phyloP scores from a whole-genome alignment of 2,888 invertebrate species.

The Serrognathus titanus region DNA sequence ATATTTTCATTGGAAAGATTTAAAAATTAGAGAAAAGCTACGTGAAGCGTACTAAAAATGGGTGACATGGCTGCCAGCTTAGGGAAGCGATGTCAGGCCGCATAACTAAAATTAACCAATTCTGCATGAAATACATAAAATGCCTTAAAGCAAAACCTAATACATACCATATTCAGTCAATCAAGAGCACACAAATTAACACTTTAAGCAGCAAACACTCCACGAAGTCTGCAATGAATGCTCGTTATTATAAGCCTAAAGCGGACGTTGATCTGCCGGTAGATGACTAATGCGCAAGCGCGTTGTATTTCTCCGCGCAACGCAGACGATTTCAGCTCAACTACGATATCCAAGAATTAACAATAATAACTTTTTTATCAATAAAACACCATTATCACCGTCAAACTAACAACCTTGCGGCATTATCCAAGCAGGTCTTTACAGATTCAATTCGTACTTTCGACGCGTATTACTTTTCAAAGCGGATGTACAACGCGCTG shows the following conservation, averaged over 20 bases:
- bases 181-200: slow-evolving; percentile 34
- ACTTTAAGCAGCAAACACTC: slow-evolving; percentile 41
- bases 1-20: no score
- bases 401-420: not conserved
- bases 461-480: slow-evolving; percentile 29
- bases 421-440: not conserved
- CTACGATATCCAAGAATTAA: slow-evolving; percentile 8
- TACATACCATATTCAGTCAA: slow-evolving; percentile 46
- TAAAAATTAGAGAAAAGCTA: no score
- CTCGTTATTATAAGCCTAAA: slow-evolving; percentile 41
- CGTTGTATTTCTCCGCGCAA: slow-evolving; percentile 18
- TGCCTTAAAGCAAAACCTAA: slow-evolving; percentile 6
- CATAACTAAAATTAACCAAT: no score
- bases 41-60: no score
- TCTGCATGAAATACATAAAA: not conserved
- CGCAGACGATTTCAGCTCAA: slow-evolving; percentile 5
- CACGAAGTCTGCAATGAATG: slow-evolving; percentile 44
- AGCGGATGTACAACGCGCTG: slow-evolving; percentile 32
- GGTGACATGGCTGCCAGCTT: slow-evolving; percentile 39
- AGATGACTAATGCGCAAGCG: slow-evolving; percentile 40
- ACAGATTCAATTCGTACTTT: not conserved
- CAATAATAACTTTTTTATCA: slow-evolving; percentile 14
- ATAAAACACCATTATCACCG: not conserved
- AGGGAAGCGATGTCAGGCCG: slow-evolving; percentile 22
- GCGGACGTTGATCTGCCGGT: slow-evolving; percentile 50